Percentiles rank a stretch among this genome's conserved stretches.
Evolutionary conservation across 2,888 invertebrate genomes (phyloP).

Genomic region (Eledona agricola): DNA sequence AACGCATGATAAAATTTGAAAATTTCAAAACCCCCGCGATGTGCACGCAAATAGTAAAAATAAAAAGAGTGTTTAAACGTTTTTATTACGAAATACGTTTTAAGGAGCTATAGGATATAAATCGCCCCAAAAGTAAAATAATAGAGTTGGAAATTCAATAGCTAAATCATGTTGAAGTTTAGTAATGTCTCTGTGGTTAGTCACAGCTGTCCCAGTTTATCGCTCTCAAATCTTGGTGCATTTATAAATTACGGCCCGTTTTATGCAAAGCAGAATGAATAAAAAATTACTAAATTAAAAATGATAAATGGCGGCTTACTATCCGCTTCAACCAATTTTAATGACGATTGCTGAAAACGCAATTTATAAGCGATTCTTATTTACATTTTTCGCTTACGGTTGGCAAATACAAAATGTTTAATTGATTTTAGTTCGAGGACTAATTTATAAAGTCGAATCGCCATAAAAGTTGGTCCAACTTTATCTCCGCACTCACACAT

Average conservation of each 20-base stretch:
- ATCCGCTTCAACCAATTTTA: constrained; percentile 15
- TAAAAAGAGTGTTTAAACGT: too few relatives aligned
- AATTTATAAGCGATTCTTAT: constrained; percentile 13
- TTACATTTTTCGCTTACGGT: constrained; percentile 2
- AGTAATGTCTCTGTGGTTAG: constrained; percentile 34
- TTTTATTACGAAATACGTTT: not conserved
- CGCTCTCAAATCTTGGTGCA: constrained; percentile 33
- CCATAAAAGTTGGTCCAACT: constrained; percentile 25
- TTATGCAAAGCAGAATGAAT: constrained; percentile 28
- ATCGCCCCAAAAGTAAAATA: constrained; percentile 20
- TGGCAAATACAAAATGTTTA: too few relatives aligned
- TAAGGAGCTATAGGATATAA: too few relatives aligned
- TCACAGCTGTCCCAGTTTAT: constrained; percentile 33
- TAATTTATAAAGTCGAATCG: constrained; percentile 18
- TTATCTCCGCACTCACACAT: constrained; percentile 17
- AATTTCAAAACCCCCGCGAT: too few relatives aligned
- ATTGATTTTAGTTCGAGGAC: too few relatives aligned
- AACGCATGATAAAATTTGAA: too few relatives aligned
- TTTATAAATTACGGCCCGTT: constrained; percentile 29
- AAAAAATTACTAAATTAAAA: constrained; percentile 28
- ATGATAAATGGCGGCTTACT: constrained; percentile 24
- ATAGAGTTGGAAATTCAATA: constrained; percentile 24
- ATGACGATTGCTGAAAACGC: constrained; percentile 9
- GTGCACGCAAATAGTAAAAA: too few relatives aligned
- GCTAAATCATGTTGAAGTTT: constrained; percentile 34